Evolutionary conservation across 1,140 invertebrate species (phyloP), one percentile per base, ranked within the genome.

Genomic region (Eumaeus atala): DNA sequence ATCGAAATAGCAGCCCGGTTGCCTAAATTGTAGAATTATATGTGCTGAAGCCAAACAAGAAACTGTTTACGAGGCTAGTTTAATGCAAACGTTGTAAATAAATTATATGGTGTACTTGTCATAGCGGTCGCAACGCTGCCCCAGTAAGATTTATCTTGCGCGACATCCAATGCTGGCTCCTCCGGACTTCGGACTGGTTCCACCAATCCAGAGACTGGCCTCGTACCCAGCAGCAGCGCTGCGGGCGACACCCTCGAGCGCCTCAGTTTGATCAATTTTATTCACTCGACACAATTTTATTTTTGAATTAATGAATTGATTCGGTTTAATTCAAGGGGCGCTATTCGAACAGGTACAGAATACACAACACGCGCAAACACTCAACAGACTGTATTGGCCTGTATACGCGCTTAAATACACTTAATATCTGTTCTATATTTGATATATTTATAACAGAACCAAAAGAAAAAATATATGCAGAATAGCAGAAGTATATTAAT

Each of bases 61-160:
- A n/a, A n/a, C n/a, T n/a, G n/a, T n/a, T n/a, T n/a, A n/a, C n/a
- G n/a, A n/a, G n/a, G n/a, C n/a, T n/a, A n/a, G n/a, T 28, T 28
- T 28, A 28, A 2, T 3, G 21, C 6, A 28, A 28, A 28, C 21
- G 2, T 28, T 28, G 6, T 28, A 28, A 28, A 28, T n/a, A n/a
- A n/a, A 28, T 3, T 28, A 28, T 28, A 6, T 28, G 21, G 2
- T 49, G 75, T 82, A 82, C 79, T 76, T 47, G 72, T 69, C 77
- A 79, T 81, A 18, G 78, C 67, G 6, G 65, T 72, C 33, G 81
- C 72, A 53, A 79, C 73, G 69, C 71, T 83, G 53, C 78, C 83
- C 85, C 87, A 88, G 67, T 81, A 88, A 47, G 83, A 73, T 61
- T 86, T 85, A 59, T 88, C 84, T 61, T 86, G 84, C 0, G 87